Percentiles rank a stretch among this genome's conserved stretches.
Evolutionary conservation across 1,140 invertebrate species (phyloP).

Genomic region (Lucilia cuprina): DNA sequence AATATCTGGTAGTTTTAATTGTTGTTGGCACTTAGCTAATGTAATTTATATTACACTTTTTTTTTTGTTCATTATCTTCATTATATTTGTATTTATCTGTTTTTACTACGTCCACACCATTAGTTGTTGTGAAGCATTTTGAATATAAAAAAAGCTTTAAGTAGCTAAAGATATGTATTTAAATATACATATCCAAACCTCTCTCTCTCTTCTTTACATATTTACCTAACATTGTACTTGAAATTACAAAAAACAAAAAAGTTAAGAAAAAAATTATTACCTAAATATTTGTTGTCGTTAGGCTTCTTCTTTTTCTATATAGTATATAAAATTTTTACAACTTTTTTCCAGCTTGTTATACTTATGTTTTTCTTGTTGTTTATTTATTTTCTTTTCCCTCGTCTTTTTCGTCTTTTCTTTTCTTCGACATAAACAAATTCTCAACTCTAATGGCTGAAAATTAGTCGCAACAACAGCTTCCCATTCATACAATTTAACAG

Average conservation of each 20-base stretch:
- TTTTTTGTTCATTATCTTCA: not conserved
- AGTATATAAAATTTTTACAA: too few relatives aligned
- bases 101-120: not conserved
- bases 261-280: not conserved
- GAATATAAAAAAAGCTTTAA: not conserved
- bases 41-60: constrained; percentile 25
- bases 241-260: not conserved
- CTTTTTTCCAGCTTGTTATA: not conserved
- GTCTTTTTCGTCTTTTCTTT: too few relatives aligned
- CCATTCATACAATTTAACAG: not conserved
- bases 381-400: too few relatives aligned
- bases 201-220: not conserved
- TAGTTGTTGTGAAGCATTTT: not conserved
- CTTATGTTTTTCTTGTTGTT: not conserved
- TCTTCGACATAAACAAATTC: constrained; percentile 31
- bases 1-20: constrained; percentile 24
- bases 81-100: too few relatives aligned
- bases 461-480: not conserved
- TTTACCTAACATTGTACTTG: constrained; percentile 31
- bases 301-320: not conserved
- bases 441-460: constrained; percentile 30
- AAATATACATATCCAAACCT: too few relatives aligned
- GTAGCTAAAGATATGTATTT: not conserved
- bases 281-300: not conserved
- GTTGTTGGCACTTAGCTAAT: constrained; percentile 26